Evolutionary conservation across 2,797 vertebrate genomes (phyloP).

Genomic region (Silurus lanzhouensis): DNA sequence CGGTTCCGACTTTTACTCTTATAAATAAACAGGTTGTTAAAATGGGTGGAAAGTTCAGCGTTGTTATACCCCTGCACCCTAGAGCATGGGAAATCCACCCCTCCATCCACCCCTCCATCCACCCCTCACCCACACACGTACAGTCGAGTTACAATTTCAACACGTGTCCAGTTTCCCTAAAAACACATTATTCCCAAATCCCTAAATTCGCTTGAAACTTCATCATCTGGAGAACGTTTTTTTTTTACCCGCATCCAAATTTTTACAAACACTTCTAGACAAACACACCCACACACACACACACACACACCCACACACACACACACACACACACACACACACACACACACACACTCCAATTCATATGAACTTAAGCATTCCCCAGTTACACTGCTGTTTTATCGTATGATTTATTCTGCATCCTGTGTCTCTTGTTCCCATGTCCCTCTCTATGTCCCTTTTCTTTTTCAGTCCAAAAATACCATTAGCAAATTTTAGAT

Average conservation of each 20-base stretch:
- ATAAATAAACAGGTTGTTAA: constrained; percentile 7
- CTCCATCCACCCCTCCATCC: too few relatives aligned
- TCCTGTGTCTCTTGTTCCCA: neutral
- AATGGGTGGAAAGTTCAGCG: neutral
- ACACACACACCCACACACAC: too few relatives aligned
- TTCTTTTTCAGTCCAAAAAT: neutral
- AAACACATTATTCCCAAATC: too few relatives aligned
- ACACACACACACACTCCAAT: too few relatives aligned
- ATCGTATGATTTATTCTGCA: neutral
- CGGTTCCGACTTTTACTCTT: neutral
- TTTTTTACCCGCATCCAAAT: too few relatives aligned
- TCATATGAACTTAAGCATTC: neutral
- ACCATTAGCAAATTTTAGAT: neutral
- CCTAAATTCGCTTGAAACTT: too few relatives aligned
- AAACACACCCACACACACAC: too few relatives aligned
- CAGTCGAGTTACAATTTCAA: too few relatives aligned
- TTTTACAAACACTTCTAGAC: neutral
- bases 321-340: too few relatives aligned
- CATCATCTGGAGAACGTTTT: too few relatives aligned
- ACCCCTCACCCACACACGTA: too few relatives aligned
- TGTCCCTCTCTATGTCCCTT: neutral
- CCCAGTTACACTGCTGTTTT: neutral
- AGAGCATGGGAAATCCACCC: neutral
- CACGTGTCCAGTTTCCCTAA: too few relatives aligned
- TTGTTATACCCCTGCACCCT: neutral